These are phyloP conservation scores for Leptocoma aspasia DNA, from an alignment of 2,113 vertebrate species.

Conservation along the genomic window DNA sequence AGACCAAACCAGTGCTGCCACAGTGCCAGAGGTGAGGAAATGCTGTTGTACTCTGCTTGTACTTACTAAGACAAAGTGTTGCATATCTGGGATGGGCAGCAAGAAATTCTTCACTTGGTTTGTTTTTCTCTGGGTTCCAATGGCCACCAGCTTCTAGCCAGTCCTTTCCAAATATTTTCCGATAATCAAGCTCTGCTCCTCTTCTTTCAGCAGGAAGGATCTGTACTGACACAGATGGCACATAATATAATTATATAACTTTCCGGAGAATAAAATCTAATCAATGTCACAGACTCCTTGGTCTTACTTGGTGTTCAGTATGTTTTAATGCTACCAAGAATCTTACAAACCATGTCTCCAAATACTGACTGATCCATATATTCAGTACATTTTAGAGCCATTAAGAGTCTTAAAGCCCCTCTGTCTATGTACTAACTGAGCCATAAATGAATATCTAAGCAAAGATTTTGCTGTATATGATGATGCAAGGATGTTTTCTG, in stretches of 20 bases:
- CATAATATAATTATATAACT: background rate
- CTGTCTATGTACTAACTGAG: background rate
- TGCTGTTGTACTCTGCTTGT: background rate
- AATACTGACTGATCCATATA: background rate
- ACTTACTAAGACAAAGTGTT: slow-evolving; percentile 84
- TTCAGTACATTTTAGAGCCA: background rate
- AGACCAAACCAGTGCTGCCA: background rate
- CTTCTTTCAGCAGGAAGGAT: slow-evolving; percentile 78
- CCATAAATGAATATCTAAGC: background rate
- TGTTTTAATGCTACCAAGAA: background rate
- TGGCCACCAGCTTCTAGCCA: slow-evolving; percentile 87
- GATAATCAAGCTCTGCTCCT: slow-evolving; percentile 92
- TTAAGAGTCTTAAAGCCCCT: background rate
- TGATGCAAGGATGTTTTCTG: background rate
- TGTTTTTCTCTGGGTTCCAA: slow-evolving; percentile 69
- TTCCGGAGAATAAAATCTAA: background rate
- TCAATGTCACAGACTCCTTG: background rate
- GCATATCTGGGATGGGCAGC: slow-evolving; percentile 84
- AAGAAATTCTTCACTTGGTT: slow-evolving; percentile 74
- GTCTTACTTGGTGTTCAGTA: background rate
- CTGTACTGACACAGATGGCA: slow-evolving; percentile 59
- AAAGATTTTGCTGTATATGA: background rate
- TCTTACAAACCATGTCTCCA: background rate
- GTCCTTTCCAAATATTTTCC: slow-evolving; percentile 85
- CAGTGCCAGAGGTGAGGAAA: background rate